These are phyloP conservation scores for Raja brachyura DNA, from an alignment of 2,113 vertebrate species.

Conservation along the genomic window DNA sequence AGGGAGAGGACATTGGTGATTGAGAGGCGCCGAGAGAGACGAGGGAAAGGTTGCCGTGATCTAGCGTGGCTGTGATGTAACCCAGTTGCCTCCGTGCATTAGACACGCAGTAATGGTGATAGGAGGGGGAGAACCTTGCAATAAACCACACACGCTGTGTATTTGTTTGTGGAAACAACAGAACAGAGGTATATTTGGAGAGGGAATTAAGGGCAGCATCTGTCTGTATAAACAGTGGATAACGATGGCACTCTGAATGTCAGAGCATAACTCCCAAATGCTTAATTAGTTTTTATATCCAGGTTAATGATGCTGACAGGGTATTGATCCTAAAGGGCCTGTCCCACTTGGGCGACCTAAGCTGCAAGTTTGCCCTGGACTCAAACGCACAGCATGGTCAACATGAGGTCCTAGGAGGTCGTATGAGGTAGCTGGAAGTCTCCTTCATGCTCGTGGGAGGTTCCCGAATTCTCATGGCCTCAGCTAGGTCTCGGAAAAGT, in stretches of 20 bases:
- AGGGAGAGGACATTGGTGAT: background rate
- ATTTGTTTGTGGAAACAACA: slow-evolving; percentile 19
- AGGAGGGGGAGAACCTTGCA: background rate
- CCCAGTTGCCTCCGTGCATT: background rate
- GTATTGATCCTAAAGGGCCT: background rate
- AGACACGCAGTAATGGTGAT: background rate
- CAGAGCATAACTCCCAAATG: background rate
- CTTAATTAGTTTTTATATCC: slow-evolving; percentile 30
- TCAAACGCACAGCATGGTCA: too few species aligned
- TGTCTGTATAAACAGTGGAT: slow-evolving; percentile 25
- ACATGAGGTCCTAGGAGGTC: too few species aligned
- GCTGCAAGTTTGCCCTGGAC: too few species aligned
- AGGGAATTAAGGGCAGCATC: slow-evolving; percentile 24
- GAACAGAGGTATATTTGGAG: slow-evolving; percentile 26
- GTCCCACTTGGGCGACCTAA: too few species aligned
- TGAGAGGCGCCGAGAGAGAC: too few species aligned
- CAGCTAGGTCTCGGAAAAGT: too few species aligned
- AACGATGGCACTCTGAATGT: slow-evolving; percentile 4
- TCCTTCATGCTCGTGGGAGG: too few species aligned
- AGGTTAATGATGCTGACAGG: slow-evolving; percentile 20
- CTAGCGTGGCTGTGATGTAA: background rate
- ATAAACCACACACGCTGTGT: background rate
- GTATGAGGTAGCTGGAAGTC: too few species aligned
- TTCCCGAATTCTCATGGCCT: too few species aligned
- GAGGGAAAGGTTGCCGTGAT: background rate